Evolutionary conservation across 1,140 invertebrate genomes (phyloP).

Genomic region (Sinella curviseta): DNA sequence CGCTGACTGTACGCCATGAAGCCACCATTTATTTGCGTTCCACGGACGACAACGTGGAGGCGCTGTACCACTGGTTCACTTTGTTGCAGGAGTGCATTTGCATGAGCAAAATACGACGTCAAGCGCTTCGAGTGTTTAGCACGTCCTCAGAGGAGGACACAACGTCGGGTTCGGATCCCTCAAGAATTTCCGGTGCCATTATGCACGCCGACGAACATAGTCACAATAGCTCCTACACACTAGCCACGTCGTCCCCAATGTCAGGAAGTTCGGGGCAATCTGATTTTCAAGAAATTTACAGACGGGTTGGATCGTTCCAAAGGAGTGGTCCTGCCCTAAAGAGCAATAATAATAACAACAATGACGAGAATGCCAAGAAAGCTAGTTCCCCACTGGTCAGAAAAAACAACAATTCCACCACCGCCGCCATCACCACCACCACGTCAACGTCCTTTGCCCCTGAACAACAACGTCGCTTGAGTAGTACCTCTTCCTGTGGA

Average conservation of each 20-base stretch:
- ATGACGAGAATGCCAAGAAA: neutral
- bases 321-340: neutral
- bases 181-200: neutral
- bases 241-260: neutral
- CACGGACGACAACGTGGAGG: conserved; percentile 47
- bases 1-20: conserved; percentile 44
- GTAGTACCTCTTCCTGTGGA: neutral
- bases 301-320: neutral
- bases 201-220: neutral
- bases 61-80: conserved; percentile 60
- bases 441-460: neutral
- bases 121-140: neutral
- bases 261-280: neutral
- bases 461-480: neutral
- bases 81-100: conserved; percentile 62
- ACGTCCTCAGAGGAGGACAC: neutral
- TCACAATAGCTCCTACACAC: neutral
- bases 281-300: neutral
- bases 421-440: no score
- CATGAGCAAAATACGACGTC: conserved; percentile 57
- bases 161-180: neutral
- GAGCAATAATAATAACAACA: neutral
- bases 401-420: no score
- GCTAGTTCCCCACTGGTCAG: neutral
- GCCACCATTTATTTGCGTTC: conserved; percentile 39